Evolutionary conservation across 2,888 invertebrate species (phyloP).

Genomic region (Orthosia incerta): DNA sequence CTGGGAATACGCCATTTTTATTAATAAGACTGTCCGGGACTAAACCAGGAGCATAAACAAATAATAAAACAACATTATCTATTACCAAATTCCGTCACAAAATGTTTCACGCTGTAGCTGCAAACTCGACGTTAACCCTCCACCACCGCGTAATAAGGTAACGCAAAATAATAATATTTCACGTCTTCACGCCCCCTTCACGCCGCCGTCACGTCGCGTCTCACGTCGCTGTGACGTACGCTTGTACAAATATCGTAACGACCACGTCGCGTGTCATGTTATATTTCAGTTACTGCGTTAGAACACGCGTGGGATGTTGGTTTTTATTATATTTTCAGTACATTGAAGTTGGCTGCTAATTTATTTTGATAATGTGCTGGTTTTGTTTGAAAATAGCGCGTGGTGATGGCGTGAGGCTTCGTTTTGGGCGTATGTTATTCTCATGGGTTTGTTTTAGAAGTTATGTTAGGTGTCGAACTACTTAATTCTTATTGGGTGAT

Average conservation of each 20-base stretch:
- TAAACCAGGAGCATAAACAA: slow-evolving; percentile 12
- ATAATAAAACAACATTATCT: slow-evolving; percentile 34
- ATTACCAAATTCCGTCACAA: slow-evolving; percentile 30
- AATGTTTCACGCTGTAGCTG: slow-evolving; percentile 12
- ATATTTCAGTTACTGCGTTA: slow-evolving; percentile 47
- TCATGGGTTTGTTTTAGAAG: background rate
- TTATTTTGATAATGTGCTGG: slow-evolving; percentile 47
- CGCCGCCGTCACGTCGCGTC: slow-evolving; percentile 40
- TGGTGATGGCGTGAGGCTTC: background rate
- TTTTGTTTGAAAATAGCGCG: slow-evolving; percentile 16
- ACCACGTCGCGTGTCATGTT: slow-evolving; percentile 56
- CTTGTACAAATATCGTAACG: slow-evolving; percentile 60
- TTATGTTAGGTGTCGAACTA: background rate
- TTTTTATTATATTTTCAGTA: slow-evolving; percentile 45
- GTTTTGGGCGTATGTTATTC: slow-evolving; percentile 12
- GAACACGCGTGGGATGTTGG: slow-evolving; percentile 50
- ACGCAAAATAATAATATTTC: slow-evolving; percentile 52
- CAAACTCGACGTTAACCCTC: slow-evolving; percentile 37
- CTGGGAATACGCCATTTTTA: no score
- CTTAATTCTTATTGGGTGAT: background rate
- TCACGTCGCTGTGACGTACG: slow-evolving; percentile 55
- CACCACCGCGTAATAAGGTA: slow-evolving; percentile 46
- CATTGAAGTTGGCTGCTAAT: slow-evolving; percentile 30
- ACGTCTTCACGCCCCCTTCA: slow-evolving; percentile 28
- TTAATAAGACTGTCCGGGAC: background rate